phyloP scores from a whole-genome alignment of 2,113 vertebrate species.

The Leucosticte australis region DNA sequence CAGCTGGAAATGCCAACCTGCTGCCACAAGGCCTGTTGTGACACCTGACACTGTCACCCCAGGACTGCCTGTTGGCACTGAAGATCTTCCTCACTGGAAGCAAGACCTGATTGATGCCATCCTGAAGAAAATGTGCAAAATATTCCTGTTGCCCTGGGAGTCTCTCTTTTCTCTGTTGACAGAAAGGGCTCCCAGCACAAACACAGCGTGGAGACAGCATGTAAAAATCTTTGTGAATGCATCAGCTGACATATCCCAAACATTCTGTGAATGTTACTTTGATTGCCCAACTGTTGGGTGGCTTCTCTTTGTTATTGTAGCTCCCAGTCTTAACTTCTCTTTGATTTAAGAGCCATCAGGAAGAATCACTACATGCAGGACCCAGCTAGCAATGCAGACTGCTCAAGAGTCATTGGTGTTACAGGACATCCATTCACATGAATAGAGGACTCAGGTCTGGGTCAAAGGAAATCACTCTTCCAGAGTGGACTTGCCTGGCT shows the following conservation, averaged over 20 bases:
- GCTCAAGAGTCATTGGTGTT: not conserved
- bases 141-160: not conserved
- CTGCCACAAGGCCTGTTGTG: not conserved
- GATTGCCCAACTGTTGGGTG: not conserved
- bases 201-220: not conserved
- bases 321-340: not conserved
- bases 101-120: not conserved
- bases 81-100: not conserved
- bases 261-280: not conserved
- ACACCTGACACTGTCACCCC: not conserved
- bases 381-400: not conserved
- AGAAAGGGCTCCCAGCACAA: not conserved
- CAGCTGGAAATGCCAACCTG: not conserved
- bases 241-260: not conserved
- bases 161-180: not conserved
- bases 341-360: not conserved
- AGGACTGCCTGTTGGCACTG: not conserved
- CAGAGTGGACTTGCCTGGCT: not conserved
- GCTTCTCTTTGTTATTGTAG: not conserved
- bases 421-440: not conserved
- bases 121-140: not conserved
- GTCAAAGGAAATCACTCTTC: not conserved
- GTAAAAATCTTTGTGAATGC: not conserved
- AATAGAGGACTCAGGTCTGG: not conserved
- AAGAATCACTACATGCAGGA: not conserved